Evolutionary conservation across 2,113 vertebrate species (phyloP).

Genomic region (Lophotis ruficrista): DNA sequence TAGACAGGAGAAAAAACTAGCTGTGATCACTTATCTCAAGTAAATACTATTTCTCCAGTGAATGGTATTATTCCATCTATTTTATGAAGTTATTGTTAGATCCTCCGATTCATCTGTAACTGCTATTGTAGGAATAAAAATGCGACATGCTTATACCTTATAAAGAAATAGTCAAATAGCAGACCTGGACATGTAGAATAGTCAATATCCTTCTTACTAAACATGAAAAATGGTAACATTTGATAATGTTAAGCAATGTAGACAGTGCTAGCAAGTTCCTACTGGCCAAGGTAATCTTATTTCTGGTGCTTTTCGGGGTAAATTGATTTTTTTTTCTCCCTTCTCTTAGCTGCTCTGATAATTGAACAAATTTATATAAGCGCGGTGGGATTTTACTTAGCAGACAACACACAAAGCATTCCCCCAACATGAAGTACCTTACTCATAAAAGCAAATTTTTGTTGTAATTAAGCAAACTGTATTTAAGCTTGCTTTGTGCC

Average conservation of each 20-base stretch:
- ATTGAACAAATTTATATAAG: constrained; percentile 78
- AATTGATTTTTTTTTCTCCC: constrained; percentile 72
- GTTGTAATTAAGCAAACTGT: constrained; percentile 77
- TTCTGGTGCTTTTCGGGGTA: constrained; percentile 75
- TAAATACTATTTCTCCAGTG: constrained; percentile 42
- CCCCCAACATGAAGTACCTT: constrained; percentile 62
- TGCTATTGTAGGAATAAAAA: constrained; percentile 40
- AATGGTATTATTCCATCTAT: constrained; percentile 35
- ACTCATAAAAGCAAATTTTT: constrained; percentile 76
- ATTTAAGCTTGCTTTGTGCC: constrained; percentile 67
- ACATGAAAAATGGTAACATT: constrained; percentile 59
- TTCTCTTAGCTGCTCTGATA: constrained; percentile 70
- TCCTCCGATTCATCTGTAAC: neutral
- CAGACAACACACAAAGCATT: constrained; percentile 69
- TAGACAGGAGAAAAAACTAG: constrained; percentile 27
- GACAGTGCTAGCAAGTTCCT: constrained; percentile 68
- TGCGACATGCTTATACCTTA: neutral
- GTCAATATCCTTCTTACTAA: constrained; percentile 41
- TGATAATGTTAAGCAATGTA: constrained; percentile 73
- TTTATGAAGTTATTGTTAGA: constrained; percentile 53
- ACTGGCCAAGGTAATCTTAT: constrained; percentile 74
- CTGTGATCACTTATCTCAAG: constrained; percentile 47
- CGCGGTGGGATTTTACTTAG: constrained; percentile 75
- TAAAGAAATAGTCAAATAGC: constrained; percentile 34
- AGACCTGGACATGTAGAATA: constrained; percentile 12